Conservation (phyloP, 2,113 vertebrate genomes). For the Hypocryptadius cinnamomeus region DNA sequence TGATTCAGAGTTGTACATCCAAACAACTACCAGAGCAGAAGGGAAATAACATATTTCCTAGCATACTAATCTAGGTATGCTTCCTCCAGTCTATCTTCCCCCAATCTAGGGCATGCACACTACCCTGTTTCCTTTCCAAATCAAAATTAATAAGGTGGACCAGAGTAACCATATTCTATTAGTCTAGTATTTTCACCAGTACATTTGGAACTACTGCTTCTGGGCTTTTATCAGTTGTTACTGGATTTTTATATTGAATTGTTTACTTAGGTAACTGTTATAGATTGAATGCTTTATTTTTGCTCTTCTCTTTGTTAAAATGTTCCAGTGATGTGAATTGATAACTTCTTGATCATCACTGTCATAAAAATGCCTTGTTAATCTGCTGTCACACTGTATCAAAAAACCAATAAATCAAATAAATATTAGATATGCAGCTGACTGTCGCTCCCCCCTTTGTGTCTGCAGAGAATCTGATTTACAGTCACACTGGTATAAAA, state of each 20-base stretch:
- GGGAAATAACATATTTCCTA: neutral
- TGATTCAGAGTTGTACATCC: neutral
- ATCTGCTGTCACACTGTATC: neutral
- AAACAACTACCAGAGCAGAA: neutral
- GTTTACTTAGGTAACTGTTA: neutral
- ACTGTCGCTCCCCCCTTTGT: neutral
- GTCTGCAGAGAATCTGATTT: neutral
- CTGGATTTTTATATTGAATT: neutral
- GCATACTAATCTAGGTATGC: too few relatives aligned
- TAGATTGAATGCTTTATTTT: neutral
- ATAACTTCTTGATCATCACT: neutral
- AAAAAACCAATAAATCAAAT: neutral
- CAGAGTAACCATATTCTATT: neutral
- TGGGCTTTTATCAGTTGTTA: neutral
- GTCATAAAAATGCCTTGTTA: neutral
- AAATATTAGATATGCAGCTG: neutral
- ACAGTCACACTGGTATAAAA: neutral
- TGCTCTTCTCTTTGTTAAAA: neutral
- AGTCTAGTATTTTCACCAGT: neutral
- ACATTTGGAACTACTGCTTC: neutral
- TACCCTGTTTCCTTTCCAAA: neutral
- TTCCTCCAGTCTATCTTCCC: too few relatives aligned
- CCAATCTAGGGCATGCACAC: fast-evolving
- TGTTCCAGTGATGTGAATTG: neutral
- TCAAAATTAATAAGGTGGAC: neutral